Evolutionary conservation across 2,797 vertebrate species (phyloP), one percentile per base, ranked within the genome.

Genomic region (Dendrocincla tyrannina): DNA sequence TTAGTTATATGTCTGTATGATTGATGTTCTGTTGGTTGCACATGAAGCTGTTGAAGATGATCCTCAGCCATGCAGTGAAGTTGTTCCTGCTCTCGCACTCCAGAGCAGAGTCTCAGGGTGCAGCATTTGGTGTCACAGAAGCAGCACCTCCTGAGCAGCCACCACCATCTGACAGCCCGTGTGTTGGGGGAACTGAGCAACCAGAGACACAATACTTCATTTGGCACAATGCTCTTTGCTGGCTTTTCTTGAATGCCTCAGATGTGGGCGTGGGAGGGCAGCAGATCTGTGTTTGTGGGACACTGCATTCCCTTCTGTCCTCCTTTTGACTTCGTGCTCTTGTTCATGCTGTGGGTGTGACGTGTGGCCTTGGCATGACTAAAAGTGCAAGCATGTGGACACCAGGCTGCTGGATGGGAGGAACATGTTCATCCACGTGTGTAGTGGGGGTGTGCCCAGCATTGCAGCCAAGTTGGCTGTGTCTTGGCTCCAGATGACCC

Each of bases 221-320:
- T 81, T 74, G 83, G 66, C 58, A n/a, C 50, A 2, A 1, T 5
- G 33, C 33, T 63, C 53, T 92, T 44, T 44, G 60, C 74, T 87
- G 58, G 70, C 41, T 85, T 75, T 52, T 50, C 58, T 60, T 46
- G 85, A 81, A 5, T 13, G 27, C 66, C 27, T 95, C 74, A 91
- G 91, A 32, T 93, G 92, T 86, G 92, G 91, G 80, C 0, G 20
- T 85, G 81, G 94, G 89, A 96, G 46, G 80, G 77, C 62, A 60
- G 86, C 66, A 67, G 77, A 42, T 67, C 58, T 15, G 66, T 44
- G 37, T 60, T 60, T 84, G 88, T 53, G 88, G 77, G 19, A 25
- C 0, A 0, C 50, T 73, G 63, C 53, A 4, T 79, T 96, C 80
- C 84, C 60, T 52, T 56, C 70, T 17, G 44, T 74, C 60, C 53